These are phyloP conservation scores for Oeneis ivallda DNA, from an alignment of 2,888 invertebrate species.

Conservation along the genomic window DNA sequence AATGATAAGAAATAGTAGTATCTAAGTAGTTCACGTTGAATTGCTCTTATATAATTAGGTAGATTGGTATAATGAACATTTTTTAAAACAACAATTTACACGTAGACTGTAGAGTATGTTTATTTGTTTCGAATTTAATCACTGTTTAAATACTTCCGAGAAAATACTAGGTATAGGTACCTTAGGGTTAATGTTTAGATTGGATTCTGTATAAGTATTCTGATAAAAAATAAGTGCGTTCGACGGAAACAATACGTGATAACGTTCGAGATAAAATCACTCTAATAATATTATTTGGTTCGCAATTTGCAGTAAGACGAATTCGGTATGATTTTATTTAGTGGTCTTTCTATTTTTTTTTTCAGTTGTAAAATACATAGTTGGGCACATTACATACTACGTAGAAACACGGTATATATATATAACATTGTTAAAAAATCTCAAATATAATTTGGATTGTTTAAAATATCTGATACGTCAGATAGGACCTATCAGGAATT, in stretches of 20 bases:
- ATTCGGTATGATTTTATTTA: background rate
- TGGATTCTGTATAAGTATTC: conserved; percentile 19
- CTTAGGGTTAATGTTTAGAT: conserved; percentile 22
- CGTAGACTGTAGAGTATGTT: background rate
- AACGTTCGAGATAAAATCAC: conserved; percentile 3
- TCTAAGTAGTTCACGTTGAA: background rate
- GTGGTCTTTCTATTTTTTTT: background rate
- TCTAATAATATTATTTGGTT: conserved; percentile 3
- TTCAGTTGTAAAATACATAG: background rate
- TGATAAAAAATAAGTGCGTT: conserved; percentile 21
- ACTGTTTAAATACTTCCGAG: conserved; percentile 19
- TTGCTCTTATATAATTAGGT: background rate
- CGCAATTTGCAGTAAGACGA: background rate
- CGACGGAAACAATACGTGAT: conserved; percentile 29
- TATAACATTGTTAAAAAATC: too few relatives aligned
- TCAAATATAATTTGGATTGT: background rate
- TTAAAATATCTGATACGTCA: too few relatives aligned
- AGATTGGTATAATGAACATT: background rate
- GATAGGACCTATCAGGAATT: background rate
- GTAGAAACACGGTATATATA: background rate
- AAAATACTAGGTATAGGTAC: conserved; percentile 18
- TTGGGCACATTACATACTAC: background rate
- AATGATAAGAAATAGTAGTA: conserved; percentile 1
- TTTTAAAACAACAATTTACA: conserved; percentile 4
- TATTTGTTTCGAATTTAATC: conserved; percentile 24